Conservation (phyloP, 2,797 vertebrate genomes). For the Hirundo rustica region DNA sequence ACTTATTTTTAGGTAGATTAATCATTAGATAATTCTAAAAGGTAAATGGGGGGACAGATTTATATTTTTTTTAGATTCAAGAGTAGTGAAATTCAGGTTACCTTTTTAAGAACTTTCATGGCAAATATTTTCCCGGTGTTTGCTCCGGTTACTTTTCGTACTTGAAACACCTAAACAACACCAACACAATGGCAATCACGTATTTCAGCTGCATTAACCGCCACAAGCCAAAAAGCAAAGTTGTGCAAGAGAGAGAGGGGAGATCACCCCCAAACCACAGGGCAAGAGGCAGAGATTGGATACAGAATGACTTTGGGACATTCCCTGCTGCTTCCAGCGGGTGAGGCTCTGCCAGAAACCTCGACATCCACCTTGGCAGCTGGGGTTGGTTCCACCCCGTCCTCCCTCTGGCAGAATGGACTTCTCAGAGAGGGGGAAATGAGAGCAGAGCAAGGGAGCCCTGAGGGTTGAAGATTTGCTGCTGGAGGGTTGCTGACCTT, state of each 20-base stretch:
- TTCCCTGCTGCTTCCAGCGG: not conserved
- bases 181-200: not conserved
- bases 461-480: not conserved
- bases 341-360: not conserved
- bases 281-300: not conserved
- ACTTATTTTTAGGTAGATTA: not conserved
- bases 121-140: constrained; percentile 95
- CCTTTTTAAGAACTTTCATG: constrained; percentile 98
- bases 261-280: not conserved
- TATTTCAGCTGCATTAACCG: not conserved
- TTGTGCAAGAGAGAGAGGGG: not conserved
- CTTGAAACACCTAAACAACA: constrained; percentile 90
- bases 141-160: constrained; percentile 90
- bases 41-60: not conserved
- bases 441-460: not conserved
- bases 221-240: not conserved
- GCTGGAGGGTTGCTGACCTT: constrained; percentile 81
- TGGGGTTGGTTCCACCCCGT: not conserved
- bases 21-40: not conserved
- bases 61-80: not conserved
- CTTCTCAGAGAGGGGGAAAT: not conserved
- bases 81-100: constrained; percentile 46
- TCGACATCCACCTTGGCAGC: not conserved
- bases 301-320: not conserved
- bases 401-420: not conserved